These are phyloP conservation scores for Cryptus armator DNA, from an alignment of 2,888 invertebrate species.

Conservation along the genomic window DNA sequence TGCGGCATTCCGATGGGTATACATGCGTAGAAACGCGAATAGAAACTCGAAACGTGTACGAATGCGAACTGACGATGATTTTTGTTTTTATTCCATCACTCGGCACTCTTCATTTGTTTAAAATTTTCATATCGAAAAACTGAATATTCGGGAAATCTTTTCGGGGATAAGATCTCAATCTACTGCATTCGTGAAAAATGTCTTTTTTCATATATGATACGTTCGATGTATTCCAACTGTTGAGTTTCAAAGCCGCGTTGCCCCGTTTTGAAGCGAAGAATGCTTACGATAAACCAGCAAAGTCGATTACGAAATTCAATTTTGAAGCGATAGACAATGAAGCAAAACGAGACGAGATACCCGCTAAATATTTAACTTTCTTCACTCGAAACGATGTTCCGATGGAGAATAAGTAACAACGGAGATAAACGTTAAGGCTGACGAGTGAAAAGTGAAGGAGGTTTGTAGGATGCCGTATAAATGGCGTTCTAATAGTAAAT, in stretches of 20 bases:
- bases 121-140: too few relatives aligned
- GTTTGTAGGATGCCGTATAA: slow-evolving; percentile 20
- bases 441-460: background rate
- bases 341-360: background rate
- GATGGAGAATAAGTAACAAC: background rate
- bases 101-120: too few relatives aligned
- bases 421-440: background rate
- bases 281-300: too few relatives aligned
- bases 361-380: background rate
- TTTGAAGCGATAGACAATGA: background rate
- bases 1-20: background rate
- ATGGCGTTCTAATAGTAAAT: slow-evolving; percentile 36
- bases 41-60: background rate
- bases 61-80: background rate
- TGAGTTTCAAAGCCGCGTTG: too few relatives aligned
- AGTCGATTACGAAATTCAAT: too few relatives aligned
- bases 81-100: too few relatives aligned
- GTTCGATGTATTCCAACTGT: too few relatives aligned
- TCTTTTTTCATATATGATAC: too few relatives aligned
- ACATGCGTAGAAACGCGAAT: background rate
- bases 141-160: too few relatives aligned
- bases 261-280: too few relatives aligned
- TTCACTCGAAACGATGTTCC: background rate
- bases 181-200: too few relatives aligned
- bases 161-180: too few relatives aligned